These are phyloP conservation scores for Heliconius hortense DNA, from an alignment of 2,888 invertebrate genomes.

Conservation along the genomic window DNA sequence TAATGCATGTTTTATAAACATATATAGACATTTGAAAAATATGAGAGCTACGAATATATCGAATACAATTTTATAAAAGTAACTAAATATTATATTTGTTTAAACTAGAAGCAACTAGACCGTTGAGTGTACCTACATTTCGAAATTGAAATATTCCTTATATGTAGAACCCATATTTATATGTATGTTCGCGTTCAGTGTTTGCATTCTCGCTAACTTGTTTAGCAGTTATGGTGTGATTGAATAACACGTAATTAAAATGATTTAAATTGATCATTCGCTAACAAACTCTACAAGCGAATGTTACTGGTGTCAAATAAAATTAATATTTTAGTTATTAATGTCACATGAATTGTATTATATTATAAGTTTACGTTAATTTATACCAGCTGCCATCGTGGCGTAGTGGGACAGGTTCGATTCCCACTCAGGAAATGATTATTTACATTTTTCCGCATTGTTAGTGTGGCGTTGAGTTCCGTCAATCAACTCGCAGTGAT, in stretches of 20 bases:
- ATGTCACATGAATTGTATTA: not conserved
- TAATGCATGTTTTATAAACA: not conserved
- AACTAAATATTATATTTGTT: slow-evolving; percentile 3
- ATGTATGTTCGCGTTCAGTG: not conserved
- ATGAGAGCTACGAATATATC: not conserved
- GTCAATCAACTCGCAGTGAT: too few relatives aligned
- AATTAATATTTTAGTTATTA: not conserved
- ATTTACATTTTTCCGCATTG: too few relatives aligned
- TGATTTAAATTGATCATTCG: not conserved
- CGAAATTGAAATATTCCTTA: slow-evolving; percentile 12
- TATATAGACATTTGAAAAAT: not conserved
- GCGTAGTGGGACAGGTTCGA: not conserved
- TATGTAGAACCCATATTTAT: not conserved
- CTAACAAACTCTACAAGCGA: not conserved
- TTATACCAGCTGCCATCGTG: too few relatives aligned
- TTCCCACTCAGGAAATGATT: too few relatives aligned
- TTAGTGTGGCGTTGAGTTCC: too few relatives aligned
- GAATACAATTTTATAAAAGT: not conserved
- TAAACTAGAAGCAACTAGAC: not conserved
- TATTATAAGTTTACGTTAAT: too few relatives aligned
- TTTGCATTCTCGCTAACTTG: not conserved
- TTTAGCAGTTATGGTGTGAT: slow-evolving; percentile 15
- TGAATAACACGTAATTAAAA: slow-evolving; percentile 14
- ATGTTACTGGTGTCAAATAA: not conserved
- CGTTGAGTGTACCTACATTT: not conserved